These are phyloP conservation scores for Hypena proboscidalis DNA, from an alignment of 2,888 invertebrate species.

Conservation along the genomic window DNA sequence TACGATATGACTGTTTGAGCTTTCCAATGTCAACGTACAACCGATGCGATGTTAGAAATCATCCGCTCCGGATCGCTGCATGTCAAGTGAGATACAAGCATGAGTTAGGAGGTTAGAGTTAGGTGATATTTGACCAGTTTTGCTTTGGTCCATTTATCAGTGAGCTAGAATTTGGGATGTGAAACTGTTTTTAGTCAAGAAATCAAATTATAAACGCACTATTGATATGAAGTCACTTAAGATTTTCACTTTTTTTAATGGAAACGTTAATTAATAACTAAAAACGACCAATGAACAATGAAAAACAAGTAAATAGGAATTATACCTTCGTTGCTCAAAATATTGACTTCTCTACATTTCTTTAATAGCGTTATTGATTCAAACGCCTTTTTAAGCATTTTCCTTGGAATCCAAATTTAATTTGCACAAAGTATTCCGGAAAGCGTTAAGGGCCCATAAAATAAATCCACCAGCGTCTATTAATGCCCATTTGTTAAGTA, in stretches of 20 bases:
- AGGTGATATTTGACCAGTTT: neutral
- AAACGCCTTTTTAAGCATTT: neutral
- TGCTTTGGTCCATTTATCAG: constrained; percentile 5
- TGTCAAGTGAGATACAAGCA: constrained; percentile 21
- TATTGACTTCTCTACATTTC: neutral
- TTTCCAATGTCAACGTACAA: constrained; percentile 39
- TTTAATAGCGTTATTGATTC: neutral
- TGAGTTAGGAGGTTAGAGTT: constrained; percentile 3
- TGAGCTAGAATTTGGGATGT: too few species aligned
- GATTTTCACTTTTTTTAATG: too few species aligned
- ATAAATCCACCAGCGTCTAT: constrained; percentile 23
- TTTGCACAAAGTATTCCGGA: constrained; percentile 10
- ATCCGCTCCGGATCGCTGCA: constrained; percentile 29
- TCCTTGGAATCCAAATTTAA: constrained; percentile 9
- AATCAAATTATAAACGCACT: too few species aligned
- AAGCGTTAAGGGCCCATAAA: constrained; percentile 16
- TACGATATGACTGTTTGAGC: constrained; percentile 54
- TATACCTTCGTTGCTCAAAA: neutral
- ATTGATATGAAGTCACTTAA: too few species aligned
- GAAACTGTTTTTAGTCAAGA: too few species aligned
- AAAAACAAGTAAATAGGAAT: too few species aligned
- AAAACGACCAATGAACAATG: too few species aligned
- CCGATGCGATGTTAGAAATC: constrained; percentile 38
- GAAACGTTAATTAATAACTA: too few species aligned
- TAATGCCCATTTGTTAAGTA: constrained; percentile 28